phyloP scores from a whole-genome alignment of 2,888 invertebrate genomes.

The Operophtera brumata region DNA sequence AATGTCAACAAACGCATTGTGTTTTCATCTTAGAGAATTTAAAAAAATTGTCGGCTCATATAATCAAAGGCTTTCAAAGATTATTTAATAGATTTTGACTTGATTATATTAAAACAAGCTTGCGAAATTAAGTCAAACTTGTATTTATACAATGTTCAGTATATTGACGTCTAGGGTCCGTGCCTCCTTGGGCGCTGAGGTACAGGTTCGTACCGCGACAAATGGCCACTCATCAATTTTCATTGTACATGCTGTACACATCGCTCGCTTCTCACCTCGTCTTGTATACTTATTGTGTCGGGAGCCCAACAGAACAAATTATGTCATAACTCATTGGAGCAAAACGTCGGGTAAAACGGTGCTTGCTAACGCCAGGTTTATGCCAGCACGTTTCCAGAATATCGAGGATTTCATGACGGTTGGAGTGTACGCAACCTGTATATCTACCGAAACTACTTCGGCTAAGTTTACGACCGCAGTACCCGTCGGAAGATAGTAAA shows the following conservation, averaged over 20 bases:
- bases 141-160: too few species aligned
- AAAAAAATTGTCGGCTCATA: too few species aligned
- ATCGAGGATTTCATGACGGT: conserved; percentile 18
- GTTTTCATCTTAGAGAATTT: too few species aligned
- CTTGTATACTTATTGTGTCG: conserved; percentile 49
- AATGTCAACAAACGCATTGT: neutral
- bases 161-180: neutral
- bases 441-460: conserved; percentile 13
- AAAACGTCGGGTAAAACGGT: conserved; percentile 42
- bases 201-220: conserved; percentile 33
- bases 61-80: too few species aligned
- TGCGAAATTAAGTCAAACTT: neutral
- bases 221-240: conserved; percentile 50
- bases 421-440: conserved; percentile 17
- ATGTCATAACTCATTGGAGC: conserved; percentile 56
- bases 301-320: conserved; percentile 54
- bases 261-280: conserved; percentile 47
- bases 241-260: conserved; percentile 48
- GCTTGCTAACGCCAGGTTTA: conserved; percentile 18
- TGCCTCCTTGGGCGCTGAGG: neutral
- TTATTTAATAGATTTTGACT: neutral
- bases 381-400: conserved; percentile 17
- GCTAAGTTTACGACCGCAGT: conserved; percentile 20
- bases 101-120: neutral
- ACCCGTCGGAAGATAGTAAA: conserved; percentile 17